phyloP scores from a whole-genome alignment of 1,140 invertebrate genomes.

The Onthophagus taurus region DNA sequence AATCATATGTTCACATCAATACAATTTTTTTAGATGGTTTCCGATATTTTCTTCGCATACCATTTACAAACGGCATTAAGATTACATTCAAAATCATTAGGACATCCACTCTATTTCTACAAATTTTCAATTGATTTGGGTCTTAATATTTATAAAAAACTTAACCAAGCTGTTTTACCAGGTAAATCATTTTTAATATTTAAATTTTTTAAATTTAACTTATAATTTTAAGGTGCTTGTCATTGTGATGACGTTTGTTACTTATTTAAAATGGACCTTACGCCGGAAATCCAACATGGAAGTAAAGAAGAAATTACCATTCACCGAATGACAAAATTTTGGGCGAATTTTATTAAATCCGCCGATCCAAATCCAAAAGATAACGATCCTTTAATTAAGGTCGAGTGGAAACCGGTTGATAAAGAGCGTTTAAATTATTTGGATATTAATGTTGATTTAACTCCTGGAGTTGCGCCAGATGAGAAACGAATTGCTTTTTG shows the following conservation, averaged over 20 bases:
- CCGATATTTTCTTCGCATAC: no score
- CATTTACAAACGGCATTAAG: conserved; percentile 39
- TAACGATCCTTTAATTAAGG: conserved; percentile 28
- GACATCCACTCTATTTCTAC: conserved; percentile 42
- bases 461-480: conserved; percentile 19
- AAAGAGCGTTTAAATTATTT: conserved; percentile 10
- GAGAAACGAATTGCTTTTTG: conserved; percentile 23
- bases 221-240: conserved; percentile 37
- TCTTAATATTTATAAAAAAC: conserved; percentile 43
- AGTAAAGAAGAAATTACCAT: conserved; percentile 33
- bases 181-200: no score
- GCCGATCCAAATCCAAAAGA: conserved; percentile 40
- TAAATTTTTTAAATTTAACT: no score
- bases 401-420: conserved; percentile 41
- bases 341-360: conserved; percentile 45
- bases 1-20: no score
- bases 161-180: conserved; percentile 8
- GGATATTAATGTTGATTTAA: conserved; percentile 24
- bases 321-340: conserved; percentile 45
- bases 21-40: no score
- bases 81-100: conserved; percentile 36
- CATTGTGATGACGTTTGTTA: conserved; percentile 58
- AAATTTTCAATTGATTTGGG: conserved; percentile 43
- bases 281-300: conserved; percentile 30
- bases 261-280: conserved; percentile 45